Evolutionary conservation across 1,140 invertebrate species (phyloP).

Genomic region (Brachionus rubens): DNA sequence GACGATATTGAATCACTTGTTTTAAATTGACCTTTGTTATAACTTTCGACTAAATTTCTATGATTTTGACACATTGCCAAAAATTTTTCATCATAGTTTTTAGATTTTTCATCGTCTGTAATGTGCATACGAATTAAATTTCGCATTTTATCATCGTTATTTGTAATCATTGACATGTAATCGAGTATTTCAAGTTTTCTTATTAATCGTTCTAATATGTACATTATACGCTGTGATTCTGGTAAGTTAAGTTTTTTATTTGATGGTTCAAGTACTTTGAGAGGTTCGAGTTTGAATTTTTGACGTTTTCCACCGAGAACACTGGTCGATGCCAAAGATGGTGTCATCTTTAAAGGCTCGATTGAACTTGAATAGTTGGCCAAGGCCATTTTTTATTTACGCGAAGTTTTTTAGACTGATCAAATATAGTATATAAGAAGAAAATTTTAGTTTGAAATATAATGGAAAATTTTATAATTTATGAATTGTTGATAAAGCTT

Average conservation of each 20-base stretch:
- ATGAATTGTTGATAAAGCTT: not conserved
- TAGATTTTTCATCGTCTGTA: slow-evolving; percentile 7
- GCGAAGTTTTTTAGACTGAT: too few relatives aligned
- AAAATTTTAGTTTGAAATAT: not conserved
- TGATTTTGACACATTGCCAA: slow-evolving; percentile 31
- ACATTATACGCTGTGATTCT: slow-evolving; percentile 39
- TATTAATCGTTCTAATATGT: slow-evolving; percentile 6
- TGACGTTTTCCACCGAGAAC: not conserved
- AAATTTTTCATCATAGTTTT: not conserved
- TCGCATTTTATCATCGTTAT: not conserved
- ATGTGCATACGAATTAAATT: not conserved
- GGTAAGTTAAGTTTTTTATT: slow-evolving; percentile 41
- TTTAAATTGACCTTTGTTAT: slow-evolving; percentile 27
- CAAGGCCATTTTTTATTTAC: slow-evolving; percentile 28
- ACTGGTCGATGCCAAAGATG: slow-evolving; percentile 5
- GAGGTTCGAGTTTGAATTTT: slow-evolving; percentile 40
- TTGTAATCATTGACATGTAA: not conserved
- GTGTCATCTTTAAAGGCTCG: not conserved
- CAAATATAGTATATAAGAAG: not conserved
- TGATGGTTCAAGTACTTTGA: slow-evolving; percentile 34
- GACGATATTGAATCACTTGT: not conserved
- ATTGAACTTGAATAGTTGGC: not conserved
- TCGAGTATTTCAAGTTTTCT: slow-evolving; percentile 34
- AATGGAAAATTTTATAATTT: not conserved
- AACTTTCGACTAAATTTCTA: slow-evolving; percentile 2